A percentile compares a stretch with the other conserved stretches of the same genome.
Evolutionary conservation across 2,113 vertebrate species (phyloP).

Genomic region (Antidorcas marsupialis): DNA sequence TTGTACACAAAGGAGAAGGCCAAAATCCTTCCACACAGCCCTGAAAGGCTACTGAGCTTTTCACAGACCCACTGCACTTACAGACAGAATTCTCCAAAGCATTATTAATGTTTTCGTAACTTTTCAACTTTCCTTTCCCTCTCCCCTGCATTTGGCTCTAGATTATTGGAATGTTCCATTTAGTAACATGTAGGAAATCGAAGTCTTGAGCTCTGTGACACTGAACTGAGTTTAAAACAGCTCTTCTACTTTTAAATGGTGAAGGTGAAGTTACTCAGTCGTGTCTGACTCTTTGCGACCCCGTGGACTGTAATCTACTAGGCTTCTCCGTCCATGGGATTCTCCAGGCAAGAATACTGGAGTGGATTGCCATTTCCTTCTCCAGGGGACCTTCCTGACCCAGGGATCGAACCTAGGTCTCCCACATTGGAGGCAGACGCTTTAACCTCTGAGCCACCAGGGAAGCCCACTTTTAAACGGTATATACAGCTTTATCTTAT

Average conservation of each 20-base stretch:
- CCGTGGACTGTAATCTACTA: too few relatives aligned
- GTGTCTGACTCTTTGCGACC: too few relatives aligned
- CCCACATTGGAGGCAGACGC: too few relatives aligned
- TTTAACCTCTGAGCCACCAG: too few relatives aligned
- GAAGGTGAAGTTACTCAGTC: too few relatives aligned
- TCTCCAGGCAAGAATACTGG: too few relatives aligned
- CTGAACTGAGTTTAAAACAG: slow-evolving; percentile 52
- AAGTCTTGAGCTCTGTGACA: slow-evolving; percentile 1
- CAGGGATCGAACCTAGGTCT: too few relatives aligned
- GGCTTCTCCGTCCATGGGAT: too few relatives aligned
- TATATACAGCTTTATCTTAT: slow-evolving; percentile 37
- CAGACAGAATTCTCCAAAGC: not conserved
- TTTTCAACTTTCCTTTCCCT: slow-evolving; percentile 10
- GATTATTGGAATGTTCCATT: slow-evolving; percentile 18
- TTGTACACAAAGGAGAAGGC: not conserved
- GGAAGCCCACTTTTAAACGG: slow-evolving; percentile 38
- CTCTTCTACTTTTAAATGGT: slow-evolving; percentile 64
- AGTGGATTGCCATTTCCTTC: too few relatives aligned
- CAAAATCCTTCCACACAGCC: not conserved
- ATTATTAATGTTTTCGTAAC: slow-evolving; percentile 19
- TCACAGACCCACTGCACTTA: not conserved
- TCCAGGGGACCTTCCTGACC: too few relatives aligned
- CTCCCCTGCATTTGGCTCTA: not conserved
- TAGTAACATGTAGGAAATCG: slow-evolving; percentile 12
- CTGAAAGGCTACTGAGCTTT: not conserved